Evolutionary conservation across 2,888 invertebrate species (phyloP).

Genomic region (Strigamia transsilvanica): DNA sequence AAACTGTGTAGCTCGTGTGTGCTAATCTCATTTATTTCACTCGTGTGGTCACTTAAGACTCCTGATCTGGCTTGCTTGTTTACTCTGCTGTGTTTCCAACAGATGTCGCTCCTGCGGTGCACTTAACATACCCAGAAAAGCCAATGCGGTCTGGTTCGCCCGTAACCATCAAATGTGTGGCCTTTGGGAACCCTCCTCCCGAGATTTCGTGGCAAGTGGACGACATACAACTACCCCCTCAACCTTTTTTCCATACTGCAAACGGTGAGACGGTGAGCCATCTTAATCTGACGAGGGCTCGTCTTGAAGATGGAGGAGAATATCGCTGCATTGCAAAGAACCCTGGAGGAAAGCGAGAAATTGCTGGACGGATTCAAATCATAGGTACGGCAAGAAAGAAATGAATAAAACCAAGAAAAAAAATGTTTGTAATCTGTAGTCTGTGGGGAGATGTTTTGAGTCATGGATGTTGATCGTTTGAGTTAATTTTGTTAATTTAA

Average conservation of each 20-base stretch:
- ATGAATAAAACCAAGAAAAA: background rate
- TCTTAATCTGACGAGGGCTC: conserved; percentile 37
- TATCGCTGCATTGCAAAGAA: conserved; percentile 51
- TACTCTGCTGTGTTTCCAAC: conserved; percentile 19
- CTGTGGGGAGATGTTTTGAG: background rate
- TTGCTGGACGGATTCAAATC: conserved; percentile 33
- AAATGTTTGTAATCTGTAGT: background rate
- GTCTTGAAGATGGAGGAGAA: conserved; percentile 52
- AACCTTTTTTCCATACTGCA: conserved; percentile 44
- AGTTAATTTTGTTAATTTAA: background rate
- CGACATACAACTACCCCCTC: conserved; percentile 62
- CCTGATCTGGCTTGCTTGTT: conserved; percentile 13
- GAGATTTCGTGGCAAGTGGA: conserved; percentile 93
- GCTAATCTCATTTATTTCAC: conserved; percentile 38
- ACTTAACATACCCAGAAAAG: conserved; percentile 86
- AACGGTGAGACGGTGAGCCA: conserved; percentile 46
- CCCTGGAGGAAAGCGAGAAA: conserved; percentile 50
- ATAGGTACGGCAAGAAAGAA: background rate
- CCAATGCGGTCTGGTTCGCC: conserved; percentile 89
- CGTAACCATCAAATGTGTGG: conserved; percentile 88
- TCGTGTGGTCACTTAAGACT: conserved; percentile 31
- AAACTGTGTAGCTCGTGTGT: conserved; percentile 7
- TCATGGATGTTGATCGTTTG: conserved; percentile 8
- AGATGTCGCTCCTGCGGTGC: conserved; percentile 61
- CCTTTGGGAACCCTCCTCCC: conserved; percentile 93